Evolutionary conservation across 2,113 vertebrate species (phyloP).

Genomic region (Hippocampus mohnikei): DNA sequence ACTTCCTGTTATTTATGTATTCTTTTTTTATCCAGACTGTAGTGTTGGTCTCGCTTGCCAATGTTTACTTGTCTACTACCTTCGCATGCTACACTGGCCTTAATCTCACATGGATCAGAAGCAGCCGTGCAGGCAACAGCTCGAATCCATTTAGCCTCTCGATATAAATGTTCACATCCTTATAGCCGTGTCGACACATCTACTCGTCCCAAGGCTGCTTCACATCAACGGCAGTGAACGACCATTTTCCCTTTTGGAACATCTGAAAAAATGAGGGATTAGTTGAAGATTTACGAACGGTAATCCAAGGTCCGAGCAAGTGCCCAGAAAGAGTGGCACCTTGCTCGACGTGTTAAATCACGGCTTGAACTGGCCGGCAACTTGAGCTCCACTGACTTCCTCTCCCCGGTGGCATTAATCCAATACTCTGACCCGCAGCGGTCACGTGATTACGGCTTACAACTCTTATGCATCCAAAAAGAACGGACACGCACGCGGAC

Average conservation of each 20-base stretch:
- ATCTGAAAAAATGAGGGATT: constrained; percentile 31
- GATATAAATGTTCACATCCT: not conserved
- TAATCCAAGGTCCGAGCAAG: constrained; percentile 11
- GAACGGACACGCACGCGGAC: not conserved
- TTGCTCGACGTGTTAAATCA: constrained; percentile 13
- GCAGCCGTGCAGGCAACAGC: constrained; percentile 14
- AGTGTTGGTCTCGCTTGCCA: not conserved
- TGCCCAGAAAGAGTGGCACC: constrained; percentile 19
- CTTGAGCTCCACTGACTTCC: constrained; percentile 2
- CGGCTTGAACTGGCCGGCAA: constrained; percentile 24
- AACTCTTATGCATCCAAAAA: constrained; percentile 13
- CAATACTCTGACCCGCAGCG: constrained; percentile 11
- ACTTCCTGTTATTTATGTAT: not conserved
- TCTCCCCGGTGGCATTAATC: constrained; percentile 51
- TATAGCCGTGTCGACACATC: not conserved
- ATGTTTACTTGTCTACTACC: constrained; percentile 28
- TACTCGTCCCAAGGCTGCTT: not conserved
- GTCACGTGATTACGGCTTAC: constrained; percentile 46
- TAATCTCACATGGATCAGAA: constrained; percentile 45
- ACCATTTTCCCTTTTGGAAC: not conserved
- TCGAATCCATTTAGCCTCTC: constrained; percentile 8
- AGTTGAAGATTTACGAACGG: constrained; percentile 21
- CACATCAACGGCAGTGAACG: not conserved
- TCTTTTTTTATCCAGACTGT: not conserved
- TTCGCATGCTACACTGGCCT: constrained; percentile 2